Conservation (phyloP, 2,113 vertebrate genomes). For the Anguilla japonica region DNA sequence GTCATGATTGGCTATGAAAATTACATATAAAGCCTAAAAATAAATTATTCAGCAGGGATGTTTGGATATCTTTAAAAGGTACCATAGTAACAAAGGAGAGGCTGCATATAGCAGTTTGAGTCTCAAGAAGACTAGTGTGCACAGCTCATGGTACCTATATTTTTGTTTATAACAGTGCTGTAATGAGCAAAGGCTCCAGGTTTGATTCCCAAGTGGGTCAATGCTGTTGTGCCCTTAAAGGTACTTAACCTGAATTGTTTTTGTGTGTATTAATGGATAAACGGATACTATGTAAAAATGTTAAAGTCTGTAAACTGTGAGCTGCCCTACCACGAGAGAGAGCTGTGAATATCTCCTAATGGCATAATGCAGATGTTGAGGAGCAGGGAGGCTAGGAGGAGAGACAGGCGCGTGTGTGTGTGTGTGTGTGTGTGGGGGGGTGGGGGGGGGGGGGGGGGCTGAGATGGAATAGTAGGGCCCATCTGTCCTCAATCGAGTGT, state of each 20-base stretch:
- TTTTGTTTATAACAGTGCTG: too few relatives aligned
- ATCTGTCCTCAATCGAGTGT: conserved; percentile 57
- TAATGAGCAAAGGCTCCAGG: too few relatives aligned
- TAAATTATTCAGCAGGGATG: neutral
- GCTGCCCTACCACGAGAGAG: neutral
- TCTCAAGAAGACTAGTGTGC: too few relatives aligned
- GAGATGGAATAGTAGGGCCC: conserved; percentile 31
- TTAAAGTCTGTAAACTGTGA: neutral
- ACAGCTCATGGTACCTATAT: too few relatives aligned
- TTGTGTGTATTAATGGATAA: too few relatives aligned
- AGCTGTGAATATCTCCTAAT: neutral
- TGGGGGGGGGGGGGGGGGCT: conserved; percentile 16
- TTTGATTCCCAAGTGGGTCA: too few relatives aligned
- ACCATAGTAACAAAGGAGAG: too few relatives aligned
- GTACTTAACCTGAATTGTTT: too few relatives aligned
- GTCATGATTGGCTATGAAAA: neutral
- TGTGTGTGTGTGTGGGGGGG: conserved; percentile 30
- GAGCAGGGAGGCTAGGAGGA: neutral
- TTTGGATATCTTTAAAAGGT: neutral
- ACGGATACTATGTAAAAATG: too few relatives aligned
- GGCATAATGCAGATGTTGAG: neutral
- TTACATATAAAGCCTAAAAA: neutral
- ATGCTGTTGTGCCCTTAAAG: too few relatives aligned
- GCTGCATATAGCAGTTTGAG: too few relatives aligned
- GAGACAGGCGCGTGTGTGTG: neutral